A percentile compares a stretch with the other conserved stretches of the same genome.
Conservation (phyloP, 2,113 vertebrate genomes). For the Perccottus glenii region DNA sequence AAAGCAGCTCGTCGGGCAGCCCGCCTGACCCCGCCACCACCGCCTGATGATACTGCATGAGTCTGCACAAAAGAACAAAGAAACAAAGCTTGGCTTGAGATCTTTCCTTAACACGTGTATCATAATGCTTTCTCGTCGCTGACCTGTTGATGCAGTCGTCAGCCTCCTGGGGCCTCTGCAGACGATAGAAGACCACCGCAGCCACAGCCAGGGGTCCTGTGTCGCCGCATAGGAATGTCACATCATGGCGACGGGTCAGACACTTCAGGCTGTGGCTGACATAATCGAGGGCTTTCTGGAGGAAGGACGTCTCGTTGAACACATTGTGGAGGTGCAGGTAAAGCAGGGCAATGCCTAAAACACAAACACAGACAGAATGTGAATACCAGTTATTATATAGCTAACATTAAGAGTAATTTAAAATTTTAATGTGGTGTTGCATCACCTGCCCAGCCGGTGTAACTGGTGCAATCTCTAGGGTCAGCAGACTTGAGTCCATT, state of each 20-base stretch:
- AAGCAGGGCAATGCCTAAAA: conserved; percentile 90
- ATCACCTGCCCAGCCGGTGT: conserved; percentile 94
- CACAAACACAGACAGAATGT: neutral
- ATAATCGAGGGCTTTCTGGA: conserved; percentile 85
- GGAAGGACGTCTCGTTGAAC: conserved; percentile 84
- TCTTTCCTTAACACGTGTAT: no score
- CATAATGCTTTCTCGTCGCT: neutral
- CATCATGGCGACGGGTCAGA: conserved; percentile 84
- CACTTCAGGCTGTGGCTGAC: conserved; percentile 84
- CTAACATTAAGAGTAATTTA: no score
- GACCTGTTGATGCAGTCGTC: conserved; percentile 90
- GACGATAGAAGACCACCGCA: conserved; percentile 85
- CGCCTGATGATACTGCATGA: conserved; percentile 82
- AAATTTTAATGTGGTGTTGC: neutral
- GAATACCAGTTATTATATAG: no score
- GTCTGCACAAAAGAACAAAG: conserved; percentile 66
- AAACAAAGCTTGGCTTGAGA: neutral
- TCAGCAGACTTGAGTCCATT: conserved; percentile 88
- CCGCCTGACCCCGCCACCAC: conserved; percentile 79
- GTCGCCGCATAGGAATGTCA: conserved; percentile 95
- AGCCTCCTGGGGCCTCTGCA: conserved; percentile 84
- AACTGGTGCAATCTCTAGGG: conserved; percentile 85
- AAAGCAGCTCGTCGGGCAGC: conserved; percentile 90
- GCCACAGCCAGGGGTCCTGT: conserved; percentile 89
- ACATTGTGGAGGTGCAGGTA: conserved; percentile 90